A percentile compares a stretch with the other conserved stretches of the same genome.
phyloP scores from a whole-genome alignment of 2,113 vertebrate species.

The Nannobrachium achirus region DNA sequence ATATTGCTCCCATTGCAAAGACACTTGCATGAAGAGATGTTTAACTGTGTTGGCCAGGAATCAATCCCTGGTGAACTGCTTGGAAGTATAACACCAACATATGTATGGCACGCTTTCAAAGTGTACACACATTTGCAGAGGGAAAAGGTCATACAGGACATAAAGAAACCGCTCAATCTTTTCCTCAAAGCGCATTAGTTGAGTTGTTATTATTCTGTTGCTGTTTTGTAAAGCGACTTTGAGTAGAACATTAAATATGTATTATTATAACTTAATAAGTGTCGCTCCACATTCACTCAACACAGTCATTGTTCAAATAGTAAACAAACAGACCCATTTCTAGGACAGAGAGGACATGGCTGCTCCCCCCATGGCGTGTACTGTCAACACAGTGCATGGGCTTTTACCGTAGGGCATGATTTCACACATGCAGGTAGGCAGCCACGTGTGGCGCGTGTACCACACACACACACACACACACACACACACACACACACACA shows the following conservation, averaged over 20 bases:
- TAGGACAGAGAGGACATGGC: not conserved
- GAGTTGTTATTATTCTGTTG: too few relatives aligned
- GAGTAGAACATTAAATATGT: too few relatives aligned
- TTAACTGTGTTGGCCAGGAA: constrained; percentile 14
- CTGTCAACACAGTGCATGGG: constrained; percentile 27
- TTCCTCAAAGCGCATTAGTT: too few relatives aligned
- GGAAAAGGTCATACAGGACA: too few relatives aligned
- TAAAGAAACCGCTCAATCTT: too few relatives aligned
- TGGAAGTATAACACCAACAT: constrained; percentile 44
- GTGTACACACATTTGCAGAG: too few relatives aligned
- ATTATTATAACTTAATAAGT: too few relatives aligned
- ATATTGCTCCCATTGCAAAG: too few relatives aligned
- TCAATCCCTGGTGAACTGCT: constrained; percentile 43
- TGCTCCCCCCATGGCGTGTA: not conserved
- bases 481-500: not conserved
- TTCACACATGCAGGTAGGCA: too few relatives aligned
- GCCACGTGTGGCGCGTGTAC: not conserved
- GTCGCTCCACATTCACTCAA: not conserved
- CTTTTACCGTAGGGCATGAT: not conserved
- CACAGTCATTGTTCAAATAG: not conserved
- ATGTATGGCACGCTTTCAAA: too few relatives aligned
- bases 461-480: constrained; percentile 6
- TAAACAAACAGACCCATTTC: not conserved
- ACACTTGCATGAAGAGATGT: too few relatives aligned
- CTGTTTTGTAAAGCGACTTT: too few relatives aligned